Evolutionary conservation across 2,888 invertebrate species (phyloP).

Genomic region (Acrocera orbiculus): DNA sequence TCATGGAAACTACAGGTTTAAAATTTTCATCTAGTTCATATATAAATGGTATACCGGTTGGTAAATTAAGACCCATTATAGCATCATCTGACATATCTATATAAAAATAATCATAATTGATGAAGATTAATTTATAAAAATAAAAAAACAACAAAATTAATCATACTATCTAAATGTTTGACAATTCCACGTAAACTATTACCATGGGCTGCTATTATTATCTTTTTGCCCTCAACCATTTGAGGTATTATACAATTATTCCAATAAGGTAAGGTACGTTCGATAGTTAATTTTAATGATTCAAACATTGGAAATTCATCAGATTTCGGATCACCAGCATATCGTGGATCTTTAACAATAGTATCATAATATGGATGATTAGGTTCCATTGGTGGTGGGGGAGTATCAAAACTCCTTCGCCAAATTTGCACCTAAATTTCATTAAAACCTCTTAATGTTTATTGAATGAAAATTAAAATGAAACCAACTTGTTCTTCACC

Average conservation of each 20-base stretch:
- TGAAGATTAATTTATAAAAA: not conserved
- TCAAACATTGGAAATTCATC: slow-evolving; percentile 73
- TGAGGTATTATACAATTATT: slow-evolving; percentile 58
- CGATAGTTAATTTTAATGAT: slow-evolving; percentile 68
- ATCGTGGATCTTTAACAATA: slow-evolving; percentile 63
- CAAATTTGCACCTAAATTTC: slow-evolving; percentile 57
- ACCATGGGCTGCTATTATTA: slow-evolving; percentile 76
- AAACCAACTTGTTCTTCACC: slow-evolving; percentile 57
- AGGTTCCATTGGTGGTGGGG: slow-evolving; percentile 69
- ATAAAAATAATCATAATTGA: slow-evolving; percentile 13
- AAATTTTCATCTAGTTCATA: slow-evolving; percentile 60
- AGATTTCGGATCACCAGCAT: slow-evolving; percentile 51
- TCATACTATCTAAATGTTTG: slow-evolving; percentile 66
- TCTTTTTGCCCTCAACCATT: slow-evolving; percentile 62
- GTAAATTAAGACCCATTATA: slow-evolving; percentile 62
- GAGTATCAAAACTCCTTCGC: slow-evolving; percentile 71
- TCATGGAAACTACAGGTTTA: slow-evolving; percentile 58
- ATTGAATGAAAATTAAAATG: not conserved
- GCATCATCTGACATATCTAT: slow-evolving; percentile 52
- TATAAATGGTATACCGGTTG: slow-evolving; percentile 67
- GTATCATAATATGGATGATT: slow-evolving; percentile 59
- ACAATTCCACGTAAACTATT: slow-evolving; percentile 78
- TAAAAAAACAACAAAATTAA: not conserved
- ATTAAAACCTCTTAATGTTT: not conserved
- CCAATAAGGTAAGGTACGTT: slow-evolving; percentile 76